phyloP scores from a whole-genome alignment of 2,113 vertebrate species.

The Prolemur simus region DNA sequence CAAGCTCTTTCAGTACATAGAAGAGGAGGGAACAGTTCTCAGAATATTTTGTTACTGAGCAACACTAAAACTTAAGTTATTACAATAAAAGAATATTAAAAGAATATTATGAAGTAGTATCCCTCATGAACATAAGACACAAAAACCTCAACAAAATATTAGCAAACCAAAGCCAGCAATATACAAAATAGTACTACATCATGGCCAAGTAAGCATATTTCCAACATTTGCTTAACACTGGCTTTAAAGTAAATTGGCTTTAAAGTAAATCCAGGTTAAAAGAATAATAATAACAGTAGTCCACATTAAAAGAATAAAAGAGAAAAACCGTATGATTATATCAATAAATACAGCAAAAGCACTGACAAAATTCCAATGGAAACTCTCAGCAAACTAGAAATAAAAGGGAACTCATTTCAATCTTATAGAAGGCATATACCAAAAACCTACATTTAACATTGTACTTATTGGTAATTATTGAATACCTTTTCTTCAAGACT shows the following conservation, averaged over 20 bases:
- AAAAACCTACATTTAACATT: conserved; percentile 37
- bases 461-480: background rate
- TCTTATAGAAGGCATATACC: background rate
- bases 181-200: conserved; percentile 10
- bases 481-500: conserved; percentile 1
- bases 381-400: background rate
- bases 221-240: background rate
- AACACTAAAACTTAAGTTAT: background rate
- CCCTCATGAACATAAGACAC: background rate
- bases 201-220: conserved; percentile 27
- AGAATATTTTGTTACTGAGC: background rate
- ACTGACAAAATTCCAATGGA: background rate
- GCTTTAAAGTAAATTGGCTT: too few relatives aligned
- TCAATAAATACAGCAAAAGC: background rate
- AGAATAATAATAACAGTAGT: too few relatives aligned
- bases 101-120: conserved; percentile 6
- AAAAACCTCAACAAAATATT: conserved; percentile 40
- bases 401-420: background rate
- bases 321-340: background rate
- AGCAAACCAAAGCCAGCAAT: background rate
- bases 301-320: background rate
- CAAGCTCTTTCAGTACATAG: background rate
- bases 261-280: background rate
- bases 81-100: conserved; percentile 28
- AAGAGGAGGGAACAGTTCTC: background rate